A percentile compares a stretch with the other conserved stretches of the same genome.
phyloP scores from a whole-genome alignment of 1,140 invertebrate species.

The Myzus persicae region DNA sequence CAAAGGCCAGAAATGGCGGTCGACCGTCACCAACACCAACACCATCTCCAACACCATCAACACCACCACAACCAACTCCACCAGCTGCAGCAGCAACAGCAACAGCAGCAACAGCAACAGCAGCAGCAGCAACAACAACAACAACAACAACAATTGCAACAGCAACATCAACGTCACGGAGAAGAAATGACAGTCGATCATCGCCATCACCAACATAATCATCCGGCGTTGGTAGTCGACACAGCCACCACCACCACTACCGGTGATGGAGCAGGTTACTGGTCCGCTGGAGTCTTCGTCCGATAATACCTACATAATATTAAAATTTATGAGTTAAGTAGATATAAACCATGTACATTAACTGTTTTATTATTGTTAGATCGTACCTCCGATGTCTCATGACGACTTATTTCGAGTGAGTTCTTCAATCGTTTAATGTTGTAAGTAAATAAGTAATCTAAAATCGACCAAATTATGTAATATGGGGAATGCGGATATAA shows the following conservation, averaged over 20 bases:
- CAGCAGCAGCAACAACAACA: constrained; percentile 27
- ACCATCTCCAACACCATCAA: background rate
- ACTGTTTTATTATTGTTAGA: background rate
- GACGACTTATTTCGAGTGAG: background rate
- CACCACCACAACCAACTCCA: background rate
- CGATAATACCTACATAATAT: constrained; percentile 18
- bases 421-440: background rate
- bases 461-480: background rate
- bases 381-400: background rate
- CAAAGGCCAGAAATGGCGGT: background rate
- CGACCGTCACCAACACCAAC: background rate
- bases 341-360: background rate
- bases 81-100: background rate
- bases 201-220: background rate
- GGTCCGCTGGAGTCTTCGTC: constrained; percentile 42
- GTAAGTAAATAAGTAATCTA: background rate
- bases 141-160: background rate
- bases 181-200: background rate
- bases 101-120: background rate
- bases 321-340: no score
- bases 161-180: background rate
- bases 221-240: background rate
- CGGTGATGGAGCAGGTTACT: background rate
- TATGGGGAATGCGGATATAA: no score
- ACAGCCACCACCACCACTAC: background rate